phyloP scores from a whole-genome alignment of 2,888 invertebrate species.

The Oscheius sp. region DNA sequence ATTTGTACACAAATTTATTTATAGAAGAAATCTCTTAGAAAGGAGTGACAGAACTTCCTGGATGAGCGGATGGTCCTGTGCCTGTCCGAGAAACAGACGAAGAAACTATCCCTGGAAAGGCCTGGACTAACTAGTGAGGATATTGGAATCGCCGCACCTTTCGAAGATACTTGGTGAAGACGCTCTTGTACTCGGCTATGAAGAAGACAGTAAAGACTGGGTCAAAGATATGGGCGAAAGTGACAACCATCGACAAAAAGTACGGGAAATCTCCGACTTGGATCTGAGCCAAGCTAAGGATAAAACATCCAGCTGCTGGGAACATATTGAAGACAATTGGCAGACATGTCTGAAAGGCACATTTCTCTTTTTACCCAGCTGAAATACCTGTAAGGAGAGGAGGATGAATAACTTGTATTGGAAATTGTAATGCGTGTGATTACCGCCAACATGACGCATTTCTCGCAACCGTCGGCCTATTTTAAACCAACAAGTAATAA shows the following conservation, averaged over 20 bases:
- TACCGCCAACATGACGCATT: neutral
- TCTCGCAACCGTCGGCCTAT: slow-evolving; percentile 13
- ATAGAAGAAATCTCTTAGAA: too few relatives aligned
- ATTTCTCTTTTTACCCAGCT: neutral
- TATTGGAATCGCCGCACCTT: neutral
- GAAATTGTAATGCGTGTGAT: neutral
- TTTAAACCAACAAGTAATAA: slow-evolving; percentile 1
- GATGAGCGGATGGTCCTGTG: too few relatives aligned
- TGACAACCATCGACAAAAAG: neutral
- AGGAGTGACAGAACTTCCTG: too few relatives aligned
- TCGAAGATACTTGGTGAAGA: neutral
- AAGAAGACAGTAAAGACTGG: slow-evolving; percentile 15
- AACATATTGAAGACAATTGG: slow-evolving; percentile 6
- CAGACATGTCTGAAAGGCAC: neutral
- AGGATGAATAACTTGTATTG: slow-evolving; percentile 13
- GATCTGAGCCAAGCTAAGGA: neutral
- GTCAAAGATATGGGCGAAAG: slow-evolving; percentile 8
- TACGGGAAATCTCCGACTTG: neutral
- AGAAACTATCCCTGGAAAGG: too few relatives aligned
- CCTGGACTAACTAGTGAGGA: too few relatives aligned
- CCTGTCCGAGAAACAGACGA: too few relatives aligned
- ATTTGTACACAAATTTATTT: too few relatives aligned
- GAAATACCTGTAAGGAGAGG: slow-evolving; percentile 9
- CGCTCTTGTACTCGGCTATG: slow-evolving; percentile 1
- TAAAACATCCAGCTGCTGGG: neutral